Evolutionary conservation across 2,888 invertebrate species (phyloP).

Genomic region (Cremastobaeus sp.): DNA sequence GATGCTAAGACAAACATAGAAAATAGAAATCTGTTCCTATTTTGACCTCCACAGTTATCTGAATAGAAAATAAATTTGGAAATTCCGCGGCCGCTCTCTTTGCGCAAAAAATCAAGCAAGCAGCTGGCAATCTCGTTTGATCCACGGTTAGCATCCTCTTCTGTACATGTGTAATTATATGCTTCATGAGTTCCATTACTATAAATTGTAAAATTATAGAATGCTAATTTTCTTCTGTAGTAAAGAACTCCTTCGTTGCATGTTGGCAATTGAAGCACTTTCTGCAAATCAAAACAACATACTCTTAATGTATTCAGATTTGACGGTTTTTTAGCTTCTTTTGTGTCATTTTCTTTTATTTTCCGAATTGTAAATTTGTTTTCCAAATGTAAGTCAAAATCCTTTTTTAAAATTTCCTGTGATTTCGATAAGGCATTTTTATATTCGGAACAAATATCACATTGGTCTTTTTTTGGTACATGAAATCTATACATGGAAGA

Average conservation of each 20-base stretch:
- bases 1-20: constrained; percentile 35
- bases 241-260: constrained; percentile 15
- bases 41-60: constrained; percentile 23
- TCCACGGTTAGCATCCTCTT: constrained; percentile 10
- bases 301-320: background rate
- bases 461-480: constrained; percentile 65
- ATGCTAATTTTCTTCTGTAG: constrained; percentile 14
- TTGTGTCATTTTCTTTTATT: constrained; percentile 38
- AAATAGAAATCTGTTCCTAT: constrained; percentile 25
- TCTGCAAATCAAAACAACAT: constrained; percentile 30
- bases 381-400: constrained; percentile 51
- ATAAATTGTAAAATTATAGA: constrained; percentile 30
- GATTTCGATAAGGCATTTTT: constrained; percentile 8
- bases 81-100: background rate
- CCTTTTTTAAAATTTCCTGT: constrained; percentile 19
- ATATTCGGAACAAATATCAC: constrained; percentile 24
- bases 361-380: constrained; percentile 56
- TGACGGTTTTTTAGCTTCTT: constrained; percentile 5
- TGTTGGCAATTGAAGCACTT: constrained; percentile 25
- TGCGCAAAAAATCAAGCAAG: constrained; percentile 9
- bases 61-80: constrained; percentile 20
- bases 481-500: constrained; percentile 43
- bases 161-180: constrained; percentile 12
- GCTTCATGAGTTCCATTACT: constrained; percentile 10
- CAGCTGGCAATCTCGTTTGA: constrained; percentile 57